Evolutionary conservation across 2,888 invertebrate species (phyloP).

Genomic region (Neocrepidodera transversa): DNA sequence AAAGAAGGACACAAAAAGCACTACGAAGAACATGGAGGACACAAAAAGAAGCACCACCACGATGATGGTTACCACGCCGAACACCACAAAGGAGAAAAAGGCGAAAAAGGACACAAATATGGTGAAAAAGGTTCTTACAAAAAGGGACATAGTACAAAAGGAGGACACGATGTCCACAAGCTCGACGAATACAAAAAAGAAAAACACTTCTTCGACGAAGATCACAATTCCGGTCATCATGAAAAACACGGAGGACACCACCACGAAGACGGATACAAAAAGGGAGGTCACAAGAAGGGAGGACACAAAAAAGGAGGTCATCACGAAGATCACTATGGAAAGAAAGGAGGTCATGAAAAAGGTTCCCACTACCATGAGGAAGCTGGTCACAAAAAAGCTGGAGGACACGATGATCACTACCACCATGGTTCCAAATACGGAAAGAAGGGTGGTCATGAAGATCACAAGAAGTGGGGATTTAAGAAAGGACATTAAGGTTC

Average conservation of each 20-base stretch:
- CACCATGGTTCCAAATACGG: slow-evolving; percentile 77
- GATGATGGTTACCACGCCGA: slow-evolving; percentile 71
- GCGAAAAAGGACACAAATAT: slow-evolving; percentile 69
- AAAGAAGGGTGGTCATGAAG: slow-evolving; percentile 81
- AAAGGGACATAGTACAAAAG: slow-evolving; percentile 84
- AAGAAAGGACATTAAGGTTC: slow-evolving; percentile 57
- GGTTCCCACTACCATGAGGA: slow-evolving; percentile 82
- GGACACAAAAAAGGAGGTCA: slow-evolving; percentile 81
- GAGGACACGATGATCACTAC: slow-evolving; percentile 79
- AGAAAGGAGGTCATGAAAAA: slow-evolving; percentile 81
- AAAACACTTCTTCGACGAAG: slow-evolving; percentile 86
- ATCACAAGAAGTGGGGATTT: slow-evolving; percentile 80
- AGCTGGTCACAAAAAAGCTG: slow-evolving; percentile 79
- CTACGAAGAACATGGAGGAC: slow-evolving; percentile 70
- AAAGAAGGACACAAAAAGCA: slow-evolving; percentile 70
- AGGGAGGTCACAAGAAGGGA: slow-evolving; percentile 82
- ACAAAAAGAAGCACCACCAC: slow-evolving; percentile 68
- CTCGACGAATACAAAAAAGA: slow-evolving; percentile 86
- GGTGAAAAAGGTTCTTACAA: slow-evolving; percentile 79
- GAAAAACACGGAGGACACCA: slow-evolving; percentile 83
- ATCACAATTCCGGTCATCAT: slow-evolving; percentile 81
- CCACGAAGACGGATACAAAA: slow-evolving; percentile 81
- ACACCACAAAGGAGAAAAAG: slow-evolving; percentile 72
- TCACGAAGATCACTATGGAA: slow-evolving; percentile 79
- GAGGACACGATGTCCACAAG: slow-evolving; percentile 85